Evolutionary conservation across 2,888 invertebrate genomes (phyloP).

Genomic region (Liodrosophila aerea): DNA sequence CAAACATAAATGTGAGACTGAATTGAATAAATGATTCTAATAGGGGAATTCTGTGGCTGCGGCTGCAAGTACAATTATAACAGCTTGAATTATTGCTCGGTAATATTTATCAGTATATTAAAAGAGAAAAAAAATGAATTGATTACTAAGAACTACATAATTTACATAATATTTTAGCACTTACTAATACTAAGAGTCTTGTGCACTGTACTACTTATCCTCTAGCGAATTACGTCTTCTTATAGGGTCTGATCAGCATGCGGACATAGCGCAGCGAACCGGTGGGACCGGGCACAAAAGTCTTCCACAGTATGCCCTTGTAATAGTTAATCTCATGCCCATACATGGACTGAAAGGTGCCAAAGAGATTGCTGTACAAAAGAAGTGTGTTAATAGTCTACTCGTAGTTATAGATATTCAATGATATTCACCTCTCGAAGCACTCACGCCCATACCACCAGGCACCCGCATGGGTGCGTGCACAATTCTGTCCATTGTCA

Average conservation of each 20-base stretch:
- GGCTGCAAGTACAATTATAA: too few species aligned
- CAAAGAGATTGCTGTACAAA: background rate
- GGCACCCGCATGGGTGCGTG: slow-evolving; percentile 52
- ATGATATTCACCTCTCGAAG: slow-evolving; percentile 40
- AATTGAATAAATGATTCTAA: too few species aligned
- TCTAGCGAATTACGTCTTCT: slow-evolving; percentile 1
- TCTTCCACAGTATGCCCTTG: slow-evolving; percentile 63
- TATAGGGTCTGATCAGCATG: slow-evolving; percentile 55
- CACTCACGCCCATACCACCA: slow-evolving; percentile 69
- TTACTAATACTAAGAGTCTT: background rate
- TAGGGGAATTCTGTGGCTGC: too few species aligned
- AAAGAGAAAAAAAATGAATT: background rate
- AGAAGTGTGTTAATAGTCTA: background rate
- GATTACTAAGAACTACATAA: background rate
- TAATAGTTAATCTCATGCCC: slow-evolving; percentile 44
- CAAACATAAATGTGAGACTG: too few species aligned
- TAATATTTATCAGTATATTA: background rate
- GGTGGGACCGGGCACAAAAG: slow-evolving; percentile 53
- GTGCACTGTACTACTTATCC: background rate
- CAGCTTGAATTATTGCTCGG: too few species aligned
- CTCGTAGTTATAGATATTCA: background rate
- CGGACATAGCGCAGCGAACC: slow-evolving; percentile 57
- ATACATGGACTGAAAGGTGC: slow-evolving; percentile 37
- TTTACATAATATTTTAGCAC: too few species aligned
- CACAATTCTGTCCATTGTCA: slow-evolving; percentile 63